Conservation (phyloP, 1,140 invertebrate species). For the Brachystomella parvula region DNA sequence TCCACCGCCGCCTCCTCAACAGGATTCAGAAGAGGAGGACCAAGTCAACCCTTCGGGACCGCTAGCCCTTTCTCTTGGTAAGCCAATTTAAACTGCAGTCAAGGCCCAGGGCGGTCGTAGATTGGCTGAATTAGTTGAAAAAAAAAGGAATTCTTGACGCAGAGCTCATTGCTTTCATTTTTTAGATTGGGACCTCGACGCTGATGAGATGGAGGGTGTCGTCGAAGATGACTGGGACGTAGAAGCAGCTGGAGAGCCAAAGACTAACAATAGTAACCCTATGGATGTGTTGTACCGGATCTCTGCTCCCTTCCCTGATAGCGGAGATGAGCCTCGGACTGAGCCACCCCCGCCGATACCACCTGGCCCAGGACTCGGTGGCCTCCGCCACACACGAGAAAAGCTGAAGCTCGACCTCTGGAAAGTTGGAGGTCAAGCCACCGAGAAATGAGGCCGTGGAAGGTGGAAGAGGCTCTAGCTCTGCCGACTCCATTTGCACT, state of each 20-base stretch:
- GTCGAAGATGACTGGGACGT: slow-evolving; percentile 36
- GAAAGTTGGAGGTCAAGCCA: neutral
- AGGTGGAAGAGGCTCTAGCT: slow-evolving; percentile 33
- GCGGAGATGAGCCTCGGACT: no score
- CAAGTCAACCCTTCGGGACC: neutral
- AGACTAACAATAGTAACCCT: slow-evolving; percentile 20
- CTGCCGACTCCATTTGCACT: slow-evolving; percentile 31
- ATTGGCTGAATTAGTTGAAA: neutral
- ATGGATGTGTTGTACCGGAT: slow-evolving; percentile 36
- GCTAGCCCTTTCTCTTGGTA: slow-evolving; percentile 14
- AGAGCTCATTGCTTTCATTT: neutral
- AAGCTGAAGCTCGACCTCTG: slow-evolving; percentile 59
- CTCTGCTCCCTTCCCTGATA: slow-evolving; percentile 21
- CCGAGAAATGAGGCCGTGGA: slow-evolving; percentile 14
- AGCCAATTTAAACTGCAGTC: neutral
- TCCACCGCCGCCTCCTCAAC: slow-evolving; percentile 38
- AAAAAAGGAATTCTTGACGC: neutral
- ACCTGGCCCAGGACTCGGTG: slow-evolving; percentile 47
- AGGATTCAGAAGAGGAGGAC: slow-evolving; percentile 37
- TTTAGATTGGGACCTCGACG: slow-evolving; percentile 35
- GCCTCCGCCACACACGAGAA: slow-evolving; percentile 61
- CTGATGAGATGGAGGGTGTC: slow-evolving; percentile 32
- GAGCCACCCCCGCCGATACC: neutral
- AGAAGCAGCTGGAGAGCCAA: slow-evolving; percentile 15
- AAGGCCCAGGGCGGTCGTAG: no score